A percentile compares a stretch with the other conserved stretches of the same genome.
Conservation (phyloP, 2,888 invertebrate species). For the Lithophane socia region DNA sequence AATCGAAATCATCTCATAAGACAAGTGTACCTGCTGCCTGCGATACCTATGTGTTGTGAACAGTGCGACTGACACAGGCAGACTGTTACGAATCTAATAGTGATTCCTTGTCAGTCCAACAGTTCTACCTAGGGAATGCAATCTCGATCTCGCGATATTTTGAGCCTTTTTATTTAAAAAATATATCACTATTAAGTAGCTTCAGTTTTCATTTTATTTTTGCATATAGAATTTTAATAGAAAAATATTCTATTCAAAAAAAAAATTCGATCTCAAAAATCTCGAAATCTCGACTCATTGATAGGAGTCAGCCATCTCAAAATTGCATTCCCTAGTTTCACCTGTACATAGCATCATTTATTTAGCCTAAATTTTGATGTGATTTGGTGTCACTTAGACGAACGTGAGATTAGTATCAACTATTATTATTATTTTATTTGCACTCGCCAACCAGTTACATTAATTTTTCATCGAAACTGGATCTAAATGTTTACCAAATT, state of each 20-base stretch:
- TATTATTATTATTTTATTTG: constrained; percentile 23
- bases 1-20: constrained; percentile 29
- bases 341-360: constrained; percentile 31
- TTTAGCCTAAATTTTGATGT: constrained; percentile 27
- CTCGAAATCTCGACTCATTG: neutral
- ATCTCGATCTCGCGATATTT: neutral
- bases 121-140: constrained; percentile 13
- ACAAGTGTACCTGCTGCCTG: constrained; percentile 50
- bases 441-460: neutral
- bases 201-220: neutral
- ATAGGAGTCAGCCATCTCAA: neutral
- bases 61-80: neutral
- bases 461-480: constrained; percentile 10
- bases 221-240: no score
- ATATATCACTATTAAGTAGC: neutral
- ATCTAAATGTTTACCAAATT: constrained; percentile 15
- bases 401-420: constrained; percentile 46
- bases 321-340: constrained; percentile 13
- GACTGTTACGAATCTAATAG: neutral
- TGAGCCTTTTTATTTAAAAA: neutral
- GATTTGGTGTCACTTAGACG: constrained; percentile 18
- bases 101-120: neutral
- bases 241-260: no score
- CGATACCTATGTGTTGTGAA: constrained; percentile 15
- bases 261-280: neutral